phyloP scores from a whole-genome alignment of 2,888 invertebrate genomes.

The Sclerodermus sp. region DNA sequence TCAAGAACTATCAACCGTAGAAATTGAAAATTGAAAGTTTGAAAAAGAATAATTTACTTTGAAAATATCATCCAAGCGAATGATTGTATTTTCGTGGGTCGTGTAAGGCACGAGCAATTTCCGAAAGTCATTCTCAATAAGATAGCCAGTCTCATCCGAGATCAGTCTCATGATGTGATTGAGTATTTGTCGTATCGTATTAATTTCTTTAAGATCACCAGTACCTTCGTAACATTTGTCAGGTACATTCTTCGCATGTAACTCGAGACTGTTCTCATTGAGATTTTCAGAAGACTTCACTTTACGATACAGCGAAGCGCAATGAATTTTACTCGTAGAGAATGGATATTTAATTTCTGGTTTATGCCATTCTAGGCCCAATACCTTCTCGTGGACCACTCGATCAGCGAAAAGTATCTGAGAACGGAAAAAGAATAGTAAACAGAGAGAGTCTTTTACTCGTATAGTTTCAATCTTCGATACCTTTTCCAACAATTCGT shows the following conservation, averaged over 20 bases:
- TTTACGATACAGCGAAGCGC: too few species aligned
- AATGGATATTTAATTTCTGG: slow-evolving; percentile 56
- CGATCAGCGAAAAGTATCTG: slow-evolving; percentile 64
- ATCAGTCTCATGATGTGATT: slow-evolving; percentile 68
- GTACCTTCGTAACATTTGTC: too few species aligned
- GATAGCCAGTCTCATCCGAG: slow-evolving; percentile 73
- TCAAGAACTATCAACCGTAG: slow-evolving; percentile 2
- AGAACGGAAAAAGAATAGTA: slow-evolving; percentile 8
- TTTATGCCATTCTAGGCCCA: slow-evolving; percentile 63
- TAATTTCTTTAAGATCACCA: slow-evolving; percentile 24
- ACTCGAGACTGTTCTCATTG: too few species aligned
- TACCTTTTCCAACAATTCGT: slow-evolving; percentile 59
- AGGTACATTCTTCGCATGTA: too few species aligned
- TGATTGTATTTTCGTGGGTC: slow-evolving; percentile 66
- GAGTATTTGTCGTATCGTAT: slow-evolving; percentile 55
- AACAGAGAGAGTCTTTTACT: not conserved
- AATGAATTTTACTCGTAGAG: too few species aligned
- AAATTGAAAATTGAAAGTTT: not conserved
- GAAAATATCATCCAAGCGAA: slow-evolving; percentile 76
- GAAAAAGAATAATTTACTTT: slow-evolving; percentile 59
- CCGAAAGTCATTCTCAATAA: slow-evolving; percentile 72
- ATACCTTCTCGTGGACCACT: slow-evolving; percentile 66
- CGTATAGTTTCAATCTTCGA: not conserved
- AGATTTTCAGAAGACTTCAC: too few species aligned
- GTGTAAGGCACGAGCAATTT: slow-evolving; percentile 68